Evolutionary conservation across 2,888 invertebrate species (phyloP).

Genomic region (Belgica antarctica): DNA sequence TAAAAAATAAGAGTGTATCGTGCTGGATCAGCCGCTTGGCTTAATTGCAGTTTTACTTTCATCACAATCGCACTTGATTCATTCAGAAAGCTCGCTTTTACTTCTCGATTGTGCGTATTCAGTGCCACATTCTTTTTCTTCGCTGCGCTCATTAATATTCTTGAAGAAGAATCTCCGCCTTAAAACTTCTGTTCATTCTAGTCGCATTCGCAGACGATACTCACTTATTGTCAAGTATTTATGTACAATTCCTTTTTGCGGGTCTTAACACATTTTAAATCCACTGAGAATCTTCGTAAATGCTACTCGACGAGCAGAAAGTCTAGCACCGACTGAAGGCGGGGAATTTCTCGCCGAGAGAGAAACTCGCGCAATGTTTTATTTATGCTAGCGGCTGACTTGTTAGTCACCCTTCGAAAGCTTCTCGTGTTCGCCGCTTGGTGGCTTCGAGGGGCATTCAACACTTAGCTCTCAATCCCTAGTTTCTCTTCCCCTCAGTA

Average conservation of each 20-base stretch:
- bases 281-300: neutral
- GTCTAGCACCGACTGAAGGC: neutral
- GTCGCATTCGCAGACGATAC: neutral
- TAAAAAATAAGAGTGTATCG: neutral
- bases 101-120: neutral
- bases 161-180: no score
- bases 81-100: neutral
- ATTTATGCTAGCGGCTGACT: neutral
- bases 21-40: neutral
- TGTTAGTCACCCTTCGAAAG: no score
- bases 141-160: neutral
- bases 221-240: slow-evolving; percentile 37
- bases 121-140: neutral
- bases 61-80: neutral
- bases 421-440: no score
- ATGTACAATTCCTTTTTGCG: neutral
- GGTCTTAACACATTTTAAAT: slow-evolving; percentile 27
- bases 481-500: neutral
- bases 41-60: neutral
- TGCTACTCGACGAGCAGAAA: neutral
- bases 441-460: no score
- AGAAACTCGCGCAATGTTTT: neutral
- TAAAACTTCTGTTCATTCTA: neutral
- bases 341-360: neutral
- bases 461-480: neutral